Evolutionary conservation across 2,113 vertebrate species (phyloP).

Genomic region (Garra rufa): DNA sequence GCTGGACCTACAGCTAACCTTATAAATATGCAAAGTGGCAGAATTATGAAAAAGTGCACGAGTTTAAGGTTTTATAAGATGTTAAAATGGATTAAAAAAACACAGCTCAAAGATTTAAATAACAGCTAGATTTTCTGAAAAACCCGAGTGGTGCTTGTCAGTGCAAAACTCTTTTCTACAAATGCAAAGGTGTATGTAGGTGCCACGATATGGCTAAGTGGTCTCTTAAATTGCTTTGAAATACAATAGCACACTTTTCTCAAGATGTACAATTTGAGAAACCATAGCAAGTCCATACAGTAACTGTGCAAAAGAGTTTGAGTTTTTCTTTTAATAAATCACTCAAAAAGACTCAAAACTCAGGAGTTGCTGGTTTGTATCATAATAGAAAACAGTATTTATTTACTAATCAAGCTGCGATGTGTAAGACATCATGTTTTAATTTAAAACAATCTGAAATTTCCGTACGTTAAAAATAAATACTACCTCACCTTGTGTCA

Average conservation of each 20-base stretch:
- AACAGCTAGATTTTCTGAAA: too few relatives aligned
- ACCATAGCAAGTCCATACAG: neutral
- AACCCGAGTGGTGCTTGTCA: neutral
- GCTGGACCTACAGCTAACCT: neutral
- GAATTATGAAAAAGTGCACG: neutral
- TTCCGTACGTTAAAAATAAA: too few relatives aligned
- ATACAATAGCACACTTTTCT: neutral
- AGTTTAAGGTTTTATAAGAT: constrained; percentile 1
- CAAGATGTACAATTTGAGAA: neutral
- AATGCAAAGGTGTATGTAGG: neutral
- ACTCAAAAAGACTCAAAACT: neutral
- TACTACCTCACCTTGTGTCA: too few relatives aligned
- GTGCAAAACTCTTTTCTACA: neutral
- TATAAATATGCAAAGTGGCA: neutral
- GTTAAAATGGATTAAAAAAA: neutral
- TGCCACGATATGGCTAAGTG: neutral
- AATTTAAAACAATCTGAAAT: too few relatives aligned
- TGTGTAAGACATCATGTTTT: too few relatives aligned
- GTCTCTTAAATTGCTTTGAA: neutral
- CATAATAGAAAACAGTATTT: neutral
- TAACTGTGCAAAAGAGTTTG: neutral
- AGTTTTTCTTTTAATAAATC: neutral
- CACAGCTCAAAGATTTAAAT: neutral
- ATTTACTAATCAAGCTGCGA: neutral
- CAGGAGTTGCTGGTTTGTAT: neutral